Percentiles rank a stretch among this genome's conserved stretches.
phyloP scores from a whole-genome alignment of 2,888 invertebrate genomes.

The Neoscelio sp. region DNA sequence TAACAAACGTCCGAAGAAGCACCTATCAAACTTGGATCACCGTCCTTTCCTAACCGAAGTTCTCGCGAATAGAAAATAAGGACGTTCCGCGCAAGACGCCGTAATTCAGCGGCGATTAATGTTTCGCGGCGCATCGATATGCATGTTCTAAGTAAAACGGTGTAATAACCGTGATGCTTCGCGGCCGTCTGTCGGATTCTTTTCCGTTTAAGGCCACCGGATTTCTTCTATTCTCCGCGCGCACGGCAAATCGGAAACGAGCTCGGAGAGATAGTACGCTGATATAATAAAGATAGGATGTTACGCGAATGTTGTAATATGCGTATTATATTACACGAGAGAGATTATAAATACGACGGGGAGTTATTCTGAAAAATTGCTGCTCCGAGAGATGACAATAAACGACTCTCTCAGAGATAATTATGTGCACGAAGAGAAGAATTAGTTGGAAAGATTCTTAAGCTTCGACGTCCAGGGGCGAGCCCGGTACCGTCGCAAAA shows the following conservation, averaged over 20 bases:
- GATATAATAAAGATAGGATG: conserved; percentile 54
- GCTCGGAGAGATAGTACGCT: conserved; percentile 33
- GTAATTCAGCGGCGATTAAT: conserved; percentile 48
- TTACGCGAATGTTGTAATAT: conserved; percentile 41
- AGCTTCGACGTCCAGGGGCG: too few relatives aligned
- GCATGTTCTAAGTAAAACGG: conserved; percentile 37
- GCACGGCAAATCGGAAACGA: conserved; percentile 56
- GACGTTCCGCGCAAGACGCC: conserved; percentile 23
- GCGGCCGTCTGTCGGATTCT: conserved; percentile 56
- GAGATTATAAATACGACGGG: conserved; percentile 5
- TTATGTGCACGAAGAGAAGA: not conserved
- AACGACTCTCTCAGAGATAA: not conserved
- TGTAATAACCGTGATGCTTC: conserved; percentile 45
- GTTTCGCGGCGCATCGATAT: conserved; percentile 37
- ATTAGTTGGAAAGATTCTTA: too few relatives aligned
- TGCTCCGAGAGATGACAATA: conserved; percentile 24
- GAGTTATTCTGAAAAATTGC: conserved; percentile 26
- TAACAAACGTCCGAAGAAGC: conserved; percentile 35
- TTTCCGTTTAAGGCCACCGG: conserved; percentile 64
- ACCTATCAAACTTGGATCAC: conserved; percentile 69
- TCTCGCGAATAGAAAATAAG: conserved; percentile 31
- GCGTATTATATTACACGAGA: conserved; percentile 30
- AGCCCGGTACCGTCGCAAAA: too few relatives aligned
- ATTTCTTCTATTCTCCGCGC: conserved; percentile 54
- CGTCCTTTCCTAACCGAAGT: conserved; percentile 70